phyloP scores from a whole-genome alignment of 2,113 vertebrate genomes.

The Atrichornis clamosus region DNA sequence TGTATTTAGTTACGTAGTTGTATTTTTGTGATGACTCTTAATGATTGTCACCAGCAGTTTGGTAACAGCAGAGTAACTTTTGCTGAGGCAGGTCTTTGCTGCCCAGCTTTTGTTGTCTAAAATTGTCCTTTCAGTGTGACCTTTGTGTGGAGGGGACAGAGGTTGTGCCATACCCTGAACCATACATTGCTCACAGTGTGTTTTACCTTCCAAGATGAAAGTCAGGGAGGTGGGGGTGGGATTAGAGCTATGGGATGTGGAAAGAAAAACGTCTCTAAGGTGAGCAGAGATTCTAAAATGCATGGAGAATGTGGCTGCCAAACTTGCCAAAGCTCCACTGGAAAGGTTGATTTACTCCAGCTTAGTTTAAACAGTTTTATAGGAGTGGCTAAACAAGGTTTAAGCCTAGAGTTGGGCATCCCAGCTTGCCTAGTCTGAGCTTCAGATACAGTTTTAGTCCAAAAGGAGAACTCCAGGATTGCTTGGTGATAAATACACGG shows the following conservation, averaged over 20 bases:
- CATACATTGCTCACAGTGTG: neutral
- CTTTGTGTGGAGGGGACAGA: neutral
- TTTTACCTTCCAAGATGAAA: neutral
- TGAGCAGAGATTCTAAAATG: neutral
- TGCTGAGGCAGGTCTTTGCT: neutral
- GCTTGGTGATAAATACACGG: neutral
- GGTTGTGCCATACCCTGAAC: neutral
- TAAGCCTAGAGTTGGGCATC: neutral
- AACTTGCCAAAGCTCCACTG: neutral
- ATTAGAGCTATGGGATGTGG: neutral
- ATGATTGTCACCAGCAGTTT: neutral
- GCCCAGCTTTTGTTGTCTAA: neutral
- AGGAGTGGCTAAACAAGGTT: neutral
- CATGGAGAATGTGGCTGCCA: neutral
- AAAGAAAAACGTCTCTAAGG: neutral
- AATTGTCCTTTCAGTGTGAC: neutral
- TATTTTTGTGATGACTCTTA: neutral
- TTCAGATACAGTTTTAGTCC: neutral
- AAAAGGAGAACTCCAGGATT: neutral
- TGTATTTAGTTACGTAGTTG: neutral
- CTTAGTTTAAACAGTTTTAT: neutral
- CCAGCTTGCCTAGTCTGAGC: neutral
- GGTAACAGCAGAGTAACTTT: neutral
- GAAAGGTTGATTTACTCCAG: neutral
- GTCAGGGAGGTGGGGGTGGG: neutral